A percentile compares a stretch with the other conserved stretches of the same genome.
These are phyloP conservation scores for Anomalospiza imberbis DNA, from an alignment of 2,797 vertebrate species.

Conservation along the genomic window DNA sequence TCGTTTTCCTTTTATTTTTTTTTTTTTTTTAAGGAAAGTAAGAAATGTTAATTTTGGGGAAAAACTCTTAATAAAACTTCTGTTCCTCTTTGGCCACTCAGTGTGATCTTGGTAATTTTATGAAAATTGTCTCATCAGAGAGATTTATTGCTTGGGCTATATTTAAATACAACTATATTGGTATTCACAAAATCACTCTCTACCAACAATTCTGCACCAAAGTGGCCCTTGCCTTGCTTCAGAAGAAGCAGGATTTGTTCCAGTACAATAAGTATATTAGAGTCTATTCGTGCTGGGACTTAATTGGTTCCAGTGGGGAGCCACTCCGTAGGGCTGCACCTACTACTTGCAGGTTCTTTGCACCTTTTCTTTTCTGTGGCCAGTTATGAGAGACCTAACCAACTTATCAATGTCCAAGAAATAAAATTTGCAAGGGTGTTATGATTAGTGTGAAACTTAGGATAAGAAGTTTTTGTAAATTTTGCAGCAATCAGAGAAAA, in stretches of 20 bases:
- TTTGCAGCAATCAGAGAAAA: neutral
- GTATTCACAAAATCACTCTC: neutral
- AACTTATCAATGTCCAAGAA: neutral
- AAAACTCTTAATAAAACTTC: neutral
- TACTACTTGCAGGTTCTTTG: neutral
- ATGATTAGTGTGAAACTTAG: neutral
- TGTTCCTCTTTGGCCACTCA: neutral
- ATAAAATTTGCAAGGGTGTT: constrained; percentile 17
- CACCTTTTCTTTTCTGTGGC: neutral
- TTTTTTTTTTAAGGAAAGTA: neutral
- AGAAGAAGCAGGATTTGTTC: neutral
- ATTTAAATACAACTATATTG: neutral
- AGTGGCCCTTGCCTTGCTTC: neutral
- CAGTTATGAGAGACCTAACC: neutral
- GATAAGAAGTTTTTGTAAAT: neutral
- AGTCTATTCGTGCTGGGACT: neutral
- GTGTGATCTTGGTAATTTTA: neutral
- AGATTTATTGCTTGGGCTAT: neutral
- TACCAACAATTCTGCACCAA: neutral
- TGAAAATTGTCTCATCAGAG: neutral
- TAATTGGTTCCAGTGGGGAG: neutral
- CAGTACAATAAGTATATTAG: neutral
- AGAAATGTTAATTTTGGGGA: neutral
- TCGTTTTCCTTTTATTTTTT: neutral
- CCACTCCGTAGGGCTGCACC: neutral